Evolutionary conservation across 2,797 vertebrate genomes (phyloP), one percentile per base, ranked within the genome.

Genomic region (Bucorvus abyssinicus): DNA sequence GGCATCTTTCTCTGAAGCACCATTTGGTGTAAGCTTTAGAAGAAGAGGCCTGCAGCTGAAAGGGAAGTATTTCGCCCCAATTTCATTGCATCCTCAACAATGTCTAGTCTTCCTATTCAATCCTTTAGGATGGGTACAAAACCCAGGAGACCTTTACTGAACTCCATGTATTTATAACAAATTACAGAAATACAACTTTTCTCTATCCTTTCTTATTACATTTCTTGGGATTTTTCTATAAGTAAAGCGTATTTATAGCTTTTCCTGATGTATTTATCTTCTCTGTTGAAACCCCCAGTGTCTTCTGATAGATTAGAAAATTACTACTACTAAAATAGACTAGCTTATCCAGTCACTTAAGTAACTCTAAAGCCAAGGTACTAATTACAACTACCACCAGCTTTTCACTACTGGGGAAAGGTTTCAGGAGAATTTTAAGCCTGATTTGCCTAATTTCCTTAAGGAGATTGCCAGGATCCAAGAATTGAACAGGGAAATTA

Each of bases 401-500:
- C 21, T 93, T 91, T 90, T 91, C 80, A 69, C 40, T 84, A 45
- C 15, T 30, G 63, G 55, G 26, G 77, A 87, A 90, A 84, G 74
- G 57, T 61, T 95, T 86, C 47, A 91, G 69, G 76, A 91, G 77
- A 90, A 82, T 45, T 70, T 86, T 91, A 93, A 91, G 52, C 47
- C 83, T 86, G 47, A 91, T 92, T 92, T 92, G 29, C 44, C 26
- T 91, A n/a, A 76, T 93, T 85, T 91, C 19, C 59, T 91, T 82
- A 93, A 67, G 76, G 42, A 69, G 47, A 88, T 75, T 42, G 87
- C 47, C 45, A 71, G 63, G 67, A 79, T 56, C 36, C 55, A 52
- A 64, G 49, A 83, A 52, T 5, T 50, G 57, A 82, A 69, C 0
- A 11, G 45, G 12, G 17, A 80, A 81, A 71, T 40, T 57, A 50